Percentiles rank a stretch among this genome's conserved stretches.
Conservation (phyloP, 2,797 vertebrate genomes). For the Enteromius fasciolatus region DNA sequence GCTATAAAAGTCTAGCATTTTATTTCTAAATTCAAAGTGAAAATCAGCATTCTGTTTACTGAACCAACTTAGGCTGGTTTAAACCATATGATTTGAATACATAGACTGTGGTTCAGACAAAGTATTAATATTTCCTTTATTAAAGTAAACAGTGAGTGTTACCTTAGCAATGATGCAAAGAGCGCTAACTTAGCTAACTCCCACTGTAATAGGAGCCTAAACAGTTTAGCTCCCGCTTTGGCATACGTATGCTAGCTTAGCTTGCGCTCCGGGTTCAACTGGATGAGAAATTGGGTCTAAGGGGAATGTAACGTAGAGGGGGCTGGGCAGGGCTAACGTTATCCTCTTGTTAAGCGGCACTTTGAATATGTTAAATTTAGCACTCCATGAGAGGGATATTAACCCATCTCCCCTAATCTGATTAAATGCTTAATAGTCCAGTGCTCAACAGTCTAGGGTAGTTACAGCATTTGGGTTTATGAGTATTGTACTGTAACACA, state of each 20-base stretch:
- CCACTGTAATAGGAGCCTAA: not conserved
- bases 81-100: no score
- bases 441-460: slow-evolving; percentile 65
- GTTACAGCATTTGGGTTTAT: slow-evolving; percentile 66
- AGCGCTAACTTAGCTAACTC: not conserved
- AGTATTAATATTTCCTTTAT: not conserved
- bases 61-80: no score
- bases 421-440: slow-evolving; percentile 74
- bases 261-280: not conserved
- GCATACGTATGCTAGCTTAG: not conserved
- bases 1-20: no score
- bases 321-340: slow-evolving; percentile 60
- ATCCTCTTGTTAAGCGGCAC: slow-evolving; percentile 71
- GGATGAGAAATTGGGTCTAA: slow-evolving; percentile 27
- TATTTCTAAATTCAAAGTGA: no score
- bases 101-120: no score
- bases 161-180: not conserved
- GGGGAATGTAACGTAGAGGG: not conserved
- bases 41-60: no score
- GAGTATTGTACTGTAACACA: slow-evolving; percentile 69
- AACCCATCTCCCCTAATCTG: slow-evolving; percentile 78
- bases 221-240: not conserved
- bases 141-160: not conserved
- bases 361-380: slow-evolving; percentile 77
- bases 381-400: slow-evolving; percentile 77